Evolutionary conservation across 2,888 invertebrate species (phyloP), one percentile per base, ranked within the genome.

Genomic region (Belgica antarctica): DNA sequence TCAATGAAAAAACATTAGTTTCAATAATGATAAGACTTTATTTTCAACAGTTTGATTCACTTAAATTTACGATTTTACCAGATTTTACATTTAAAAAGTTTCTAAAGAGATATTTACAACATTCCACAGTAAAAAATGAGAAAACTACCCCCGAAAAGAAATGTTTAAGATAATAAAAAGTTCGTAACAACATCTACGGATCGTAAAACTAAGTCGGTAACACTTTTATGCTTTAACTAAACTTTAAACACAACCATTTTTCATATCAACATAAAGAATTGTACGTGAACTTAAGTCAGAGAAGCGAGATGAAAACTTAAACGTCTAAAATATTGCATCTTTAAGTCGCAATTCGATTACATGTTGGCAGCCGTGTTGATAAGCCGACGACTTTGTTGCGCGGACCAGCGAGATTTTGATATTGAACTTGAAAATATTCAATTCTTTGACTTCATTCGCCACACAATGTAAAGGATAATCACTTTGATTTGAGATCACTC

Each of bases 61-160:
- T 61, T 24, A 61, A 22, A 4, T n/a, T 15, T 61, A 22, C 24
- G 27, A 24, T 61, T 61, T 61, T 61, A 61, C 61, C 24, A 61
- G 27, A 24, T 61, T 61, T 61, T 61, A 61, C 61, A 61, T 61
- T 61, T 61, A 27, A 61, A 61, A 22, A 8, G 17, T 57, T 57
- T 22, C 15, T 17, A 61, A 27, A 28, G 27, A 28, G 27, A 61
- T 61, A 27, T 61, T 61, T 61, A 28, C 61, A 27, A n/a, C 12
- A 12, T 61, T 2, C 41, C n/a, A n/a, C n/a, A 41, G 12, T 22
- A 19, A 5, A 22, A 4, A 52, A 52, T 3, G 52, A 52, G 41
- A 41, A 15, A 41, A 41, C n/a, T 7, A n/a, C 22, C 52, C 41
- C 41, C 52, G 22, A 17, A 52, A 52, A 52, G 52, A 52, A 52